Evolutionary conservation across 1,140 invertebrate genomes (phyloP).

Genomic region (Potamilus streckersoni): DNA sequence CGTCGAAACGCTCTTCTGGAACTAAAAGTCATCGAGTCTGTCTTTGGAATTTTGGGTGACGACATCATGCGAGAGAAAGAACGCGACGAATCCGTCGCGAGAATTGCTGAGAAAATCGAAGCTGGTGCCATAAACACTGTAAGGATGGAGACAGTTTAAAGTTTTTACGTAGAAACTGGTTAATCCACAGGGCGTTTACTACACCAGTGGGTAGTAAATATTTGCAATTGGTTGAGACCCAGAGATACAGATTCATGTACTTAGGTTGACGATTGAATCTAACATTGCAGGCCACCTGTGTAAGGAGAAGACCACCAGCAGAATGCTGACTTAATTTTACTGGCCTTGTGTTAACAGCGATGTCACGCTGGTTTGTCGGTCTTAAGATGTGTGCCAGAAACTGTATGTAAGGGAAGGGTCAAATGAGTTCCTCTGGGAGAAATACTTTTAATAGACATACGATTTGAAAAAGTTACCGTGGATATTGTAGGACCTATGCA

Average conservation of each 20-base stretch:
- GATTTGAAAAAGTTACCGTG: constrained; percentile 23
- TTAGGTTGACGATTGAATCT: too few relatives aligned
- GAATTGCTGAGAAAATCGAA: too few relatives aligned
- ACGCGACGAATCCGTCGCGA: too few relatives aligned
- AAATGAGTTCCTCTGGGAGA: constrained; percentile 4
- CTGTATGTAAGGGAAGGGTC: constrained; percentile 3
- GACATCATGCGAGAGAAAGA: too few relatives aligned
- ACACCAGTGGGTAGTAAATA: not conserved
- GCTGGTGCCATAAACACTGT: too few relatives aligned
- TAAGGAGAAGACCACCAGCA: not conserved
- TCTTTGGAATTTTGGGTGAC: not conserved
- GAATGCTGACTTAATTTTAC: constrained; percentile 15
- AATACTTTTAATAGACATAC: constrained; percentile 10
- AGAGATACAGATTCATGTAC: not conserved
- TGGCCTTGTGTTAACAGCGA: constrained; percentile 25
- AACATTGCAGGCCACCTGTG: too few relatives aligned
- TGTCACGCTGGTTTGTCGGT: constrained; percentile 3
- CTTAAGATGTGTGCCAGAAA: constrained; percentile 28
- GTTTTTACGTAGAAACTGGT: not conserved
- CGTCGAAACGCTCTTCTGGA: not conserved
- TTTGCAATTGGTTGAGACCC: constrained; percentile 8
- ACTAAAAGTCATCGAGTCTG: not conserved
- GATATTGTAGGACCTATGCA: constrained; percentile 20
- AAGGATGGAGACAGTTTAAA: not conserved
- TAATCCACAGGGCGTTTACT: not conserved